Conservation (phyloP, 2,113 vertebrate species). For the Pollachius pollachius region DNA sequence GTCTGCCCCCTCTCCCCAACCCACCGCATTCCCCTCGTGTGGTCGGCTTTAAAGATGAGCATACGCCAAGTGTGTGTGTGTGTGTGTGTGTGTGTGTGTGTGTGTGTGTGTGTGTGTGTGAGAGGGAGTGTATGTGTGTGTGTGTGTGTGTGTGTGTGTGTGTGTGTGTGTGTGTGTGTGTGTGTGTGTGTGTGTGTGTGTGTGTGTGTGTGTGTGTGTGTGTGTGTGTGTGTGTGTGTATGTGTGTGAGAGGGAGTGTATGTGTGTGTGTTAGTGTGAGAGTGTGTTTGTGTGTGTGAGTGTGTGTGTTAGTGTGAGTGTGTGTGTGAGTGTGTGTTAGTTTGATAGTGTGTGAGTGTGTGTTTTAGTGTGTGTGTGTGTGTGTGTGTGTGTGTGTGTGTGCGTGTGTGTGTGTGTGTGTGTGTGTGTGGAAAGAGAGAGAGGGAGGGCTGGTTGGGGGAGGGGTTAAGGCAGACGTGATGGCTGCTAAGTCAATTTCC, state of each 20-base stretch:
- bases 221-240: neutral
- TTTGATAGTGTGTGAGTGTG: neutral
- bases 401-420: no score
- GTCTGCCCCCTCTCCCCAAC: no score
- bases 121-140: no score
- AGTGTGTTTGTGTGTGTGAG: no score
- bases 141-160: no score
- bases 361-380: no score
- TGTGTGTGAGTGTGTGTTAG: neutral
- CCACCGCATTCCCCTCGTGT: neutral
- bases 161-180: neutral
- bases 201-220: no score
- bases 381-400: no score
- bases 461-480: neutral
- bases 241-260: neutral
- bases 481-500: constrained; percentile 3
- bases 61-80: neutral
- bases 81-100: no score
- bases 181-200: no score
- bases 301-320: neutral
- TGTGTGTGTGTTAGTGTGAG: neutral
- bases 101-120: neutral
- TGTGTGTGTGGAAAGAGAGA: no score
- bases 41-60: neutral
- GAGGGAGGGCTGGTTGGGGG: no score